Evolutionary conservation across 2,888 invertebrate species (phyloP), one percentile per base, ranked within the genome.

Genomic region (Melieria crassipennis): DNA sequence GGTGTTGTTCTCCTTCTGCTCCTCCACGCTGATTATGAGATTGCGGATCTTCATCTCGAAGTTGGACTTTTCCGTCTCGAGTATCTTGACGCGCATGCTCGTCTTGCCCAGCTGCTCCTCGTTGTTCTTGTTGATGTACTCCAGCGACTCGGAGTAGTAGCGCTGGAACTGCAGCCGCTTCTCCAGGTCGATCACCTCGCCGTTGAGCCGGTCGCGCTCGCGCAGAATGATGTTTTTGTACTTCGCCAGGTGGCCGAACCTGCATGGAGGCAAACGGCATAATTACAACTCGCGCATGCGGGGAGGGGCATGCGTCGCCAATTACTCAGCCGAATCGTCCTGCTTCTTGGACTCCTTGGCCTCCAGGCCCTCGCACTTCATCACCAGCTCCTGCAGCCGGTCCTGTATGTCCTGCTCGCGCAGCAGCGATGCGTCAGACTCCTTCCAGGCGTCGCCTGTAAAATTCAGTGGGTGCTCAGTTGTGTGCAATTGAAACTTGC

Each of bases 201-300:
- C 79, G 72, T 82, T 81, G 55, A 86, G 75, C 1, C 86, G 84
- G 78, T 86, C 85, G 1, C 85, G 81, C 73, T 86, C 86, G 4
- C 82, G 80, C 55, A 81, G 80, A 45, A 84, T 83, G 9, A 82
- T 83, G 55, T 83, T 83, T 69, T 83, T 84, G 68, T 83, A 83
- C 65, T 82, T 83, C 0, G 82, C 78, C 56, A 84, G 77, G 56
- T 78, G 76, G 0, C 83, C 83, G 72, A 82, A 78, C 69, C 83
- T 83, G 52, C 30, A 7, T 60, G 45, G 6, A 65, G 13, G 52
- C 30, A 30, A 30, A 30, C 30, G 30, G 30, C 3, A 30, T 2
- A 30, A 30, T n/a, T 30, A 47, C 0, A 16, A 46, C 5, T 13
- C 13, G 5, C 5, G 5, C 52, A 10, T 50, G 11, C 9, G 9